phyloP scores from a whole-genome alignment of 1,140 invertebrate species.

The Macrocentrus cingulum region DNA sequence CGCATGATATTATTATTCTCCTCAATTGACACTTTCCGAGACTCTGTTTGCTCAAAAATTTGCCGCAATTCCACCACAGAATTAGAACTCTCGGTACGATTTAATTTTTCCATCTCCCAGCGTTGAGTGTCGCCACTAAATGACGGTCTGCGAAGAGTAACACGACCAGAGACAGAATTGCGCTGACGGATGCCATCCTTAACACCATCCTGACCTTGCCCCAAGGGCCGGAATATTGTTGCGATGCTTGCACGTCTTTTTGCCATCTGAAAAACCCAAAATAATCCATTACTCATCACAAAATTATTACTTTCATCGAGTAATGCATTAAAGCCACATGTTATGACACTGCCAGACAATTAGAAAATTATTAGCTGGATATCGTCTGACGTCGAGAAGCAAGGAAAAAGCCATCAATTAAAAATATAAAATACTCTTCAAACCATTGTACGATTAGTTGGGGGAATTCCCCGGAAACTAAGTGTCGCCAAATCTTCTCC shows the following conservation, averaged over 20 bases:
- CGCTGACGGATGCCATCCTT: constrained; percentile 49
- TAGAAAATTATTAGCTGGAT: no score
- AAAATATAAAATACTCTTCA: constrained; percentile 19
- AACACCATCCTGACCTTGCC: constrained; percentile 42
- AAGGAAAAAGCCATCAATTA: background rate
- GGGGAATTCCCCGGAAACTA: constrained; percentile 45
- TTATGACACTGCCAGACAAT: no score
- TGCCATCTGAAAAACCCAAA: constrained; percentile 42
- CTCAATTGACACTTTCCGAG: constrained; percentile 43
- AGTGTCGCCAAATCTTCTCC: constrained; percentile 49
- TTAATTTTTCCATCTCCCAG: constrained; percentile 44
- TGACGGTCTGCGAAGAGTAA: constrained; percentile 48
- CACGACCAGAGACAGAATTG: constrained; percentile 49
- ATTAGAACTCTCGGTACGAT: constrained; percentile 45
- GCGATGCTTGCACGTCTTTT: constrained; percentile 56
- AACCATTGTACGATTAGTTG: constrained; percentile 55
- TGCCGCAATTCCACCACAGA: constrained; percentile 44
- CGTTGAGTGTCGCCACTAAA: constrained; percentile 45
- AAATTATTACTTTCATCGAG: background rate
- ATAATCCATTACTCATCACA: background rate
- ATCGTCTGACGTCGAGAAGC: no score
- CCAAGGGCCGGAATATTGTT: constrained; percentile 52
- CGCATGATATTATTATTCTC: constrained; percentile 49
- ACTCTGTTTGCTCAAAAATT: constrained; percentile 45
- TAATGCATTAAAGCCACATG: background rate